Conservation (phyloP, 1,140 invertebrate species). For the Papilio aristodemus region DNA sequence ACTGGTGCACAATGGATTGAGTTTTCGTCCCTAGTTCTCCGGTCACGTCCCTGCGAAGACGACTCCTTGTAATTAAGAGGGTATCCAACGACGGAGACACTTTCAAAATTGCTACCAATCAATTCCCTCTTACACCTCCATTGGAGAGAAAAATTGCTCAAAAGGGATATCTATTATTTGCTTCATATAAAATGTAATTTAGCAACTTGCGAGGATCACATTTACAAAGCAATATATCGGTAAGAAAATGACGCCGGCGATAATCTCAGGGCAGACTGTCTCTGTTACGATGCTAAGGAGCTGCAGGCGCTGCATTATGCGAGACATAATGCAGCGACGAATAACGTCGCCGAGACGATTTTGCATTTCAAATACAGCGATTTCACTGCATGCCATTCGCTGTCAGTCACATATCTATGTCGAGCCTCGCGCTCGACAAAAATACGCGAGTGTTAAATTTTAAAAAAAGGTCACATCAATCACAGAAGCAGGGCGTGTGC, state of each 20-base stretch:
- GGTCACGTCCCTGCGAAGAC: constrained; percentile 37
- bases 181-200: background rate
- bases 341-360: background rate
- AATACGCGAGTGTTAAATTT: too few relatives aligned
- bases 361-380: background rate
- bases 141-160: constrained; percentile 38
- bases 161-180: constrained; percentile 22
- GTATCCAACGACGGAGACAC: constrained; percentile 39
- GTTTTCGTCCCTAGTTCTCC: constrained; percentile 20
- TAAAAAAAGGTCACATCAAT: too few relatives aligned
- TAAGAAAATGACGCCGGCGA: background rate
- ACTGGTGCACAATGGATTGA: constrained; percentile 26
- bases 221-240: background rate
- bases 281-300: background rate
- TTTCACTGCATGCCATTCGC: too few relatives aligned
- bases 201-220: background rate
- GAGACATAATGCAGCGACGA: background rate
- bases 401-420: too few relatives aligned
- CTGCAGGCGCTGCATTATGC: background rate
- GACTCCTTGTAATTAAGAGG: constrained; percentile 40
- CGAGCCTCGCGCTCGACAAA: too few relatives aligned
- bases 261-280: background rate
- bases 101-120: constrained; percentile 42
- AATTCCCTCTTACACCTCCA: constrained; percentile 41
- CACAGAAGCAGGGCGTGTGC: background rate